These are phyloP conservation scores for Trachops cirrhosus DNA, from an alignment of 2,797 vertebrate genomes.

Conservation along the genomic window DNA sequence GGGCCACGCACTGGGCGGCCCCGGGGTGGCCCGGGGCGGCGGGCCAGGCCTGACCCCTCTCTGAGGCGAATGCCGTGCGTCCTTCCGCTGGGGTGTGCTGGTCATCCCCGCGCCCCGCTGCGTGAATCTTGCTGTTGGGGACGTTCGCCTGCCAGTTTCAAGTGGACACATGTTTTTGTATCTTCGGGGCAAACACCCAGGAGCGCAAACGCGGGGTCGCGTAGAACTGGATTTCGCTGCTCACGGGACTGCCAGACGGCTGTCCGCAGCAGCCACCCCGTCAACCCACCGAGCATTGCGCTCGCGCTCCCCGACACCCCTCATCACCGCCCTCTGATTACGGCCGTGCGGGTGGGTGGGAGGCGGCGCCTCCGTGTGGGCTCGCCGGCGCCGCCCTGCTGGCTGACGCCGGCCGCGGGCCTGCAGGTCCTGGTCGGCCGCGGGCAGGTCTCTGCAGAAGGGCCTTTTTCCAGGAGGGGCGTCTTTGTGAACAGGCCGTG, in stretches of 20 bases:
- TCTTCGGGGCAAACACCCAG: not conserved
- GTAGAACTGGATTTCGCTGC: no score
- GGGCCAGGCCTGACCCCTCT: not conserved
- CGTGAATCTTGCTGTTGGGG: not conserved
- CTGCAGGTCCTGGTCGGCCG: fast-evolving
- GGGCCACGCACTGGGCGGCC: no score
- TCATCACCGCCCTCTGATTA: not conserved
- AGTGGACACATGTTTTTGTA: fast-evolving
- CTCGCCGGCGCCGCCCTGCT: not conserved
- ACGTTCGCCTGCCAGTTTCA: fast-evolving
- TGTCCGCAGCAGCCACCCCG: not conserved
- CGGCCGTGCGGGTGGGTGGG: fast-evolving
- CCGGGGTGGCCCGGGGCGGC: no score
- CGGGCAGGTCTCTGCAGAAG: not conserved
- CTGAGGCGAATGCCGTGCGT: fast-evolving
- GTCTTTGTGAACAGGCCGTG: not conserved
- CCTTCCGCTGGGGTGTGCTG: not conserved
- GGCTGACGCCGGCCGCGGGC: fast-evolving
- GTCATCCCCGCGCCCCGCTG: fast-evolving
- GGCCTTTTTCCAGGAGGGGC: not conserved
- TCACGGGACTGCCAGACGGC: no score
- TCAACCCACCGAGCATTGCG: no score
- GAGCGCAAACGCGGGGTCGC: not conserved
- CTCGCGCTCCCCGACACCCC: fast-evolving
- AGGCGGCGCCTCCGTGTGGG: not conserved